Evolutionary conservation across 1,140 invertebrate genomes (phyloP), one percentile per base, ranked within the genome.

Genomic region (Phenacoccus solenopsis): DNA sequence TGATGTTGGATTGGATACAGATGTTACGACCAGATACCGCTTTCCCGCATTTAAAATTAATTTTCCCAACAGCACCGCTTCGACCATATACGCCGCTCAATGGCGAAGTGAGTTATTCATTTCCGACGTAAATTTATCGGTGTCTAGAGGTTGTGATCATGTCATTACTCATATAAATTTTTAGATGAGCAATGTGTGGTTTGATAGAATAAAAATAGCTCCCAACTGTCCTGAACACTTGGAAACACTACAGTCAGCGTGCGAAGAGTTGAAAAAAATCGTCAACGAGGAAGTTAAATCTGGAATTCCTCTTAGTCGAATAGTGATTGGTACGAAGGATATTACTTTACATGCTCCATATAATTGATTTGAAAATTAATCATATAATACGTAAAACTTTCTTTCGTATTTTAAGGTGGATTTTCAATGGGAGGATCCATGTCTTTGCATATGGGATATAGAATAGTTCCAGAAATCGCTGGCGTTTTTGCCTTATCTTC

Each of bases 401-500:
- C 68, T 35, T 28, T 27, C 67, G 4, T 71, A 68, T 68, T 78
- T 80, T 68, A 71, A 84, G 85, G 86, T 77, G 88, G 88, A 7
- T 89, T 90, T 76, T 90, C 88, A 32, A 90, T 90, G 87, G 88
- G 88, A 28, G 88, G 88, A 16, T 83, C 85, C 0, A 75, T 90
- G 71, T 82, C 88, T 0, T 74, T 89, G 10, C 86, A 91, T 73
- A 77, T 85, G 22, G 86, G 81, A 1, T 90, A 85, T 71, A 81
- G 84, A 75, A 83, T 83, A 72, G 79, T 82, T 30, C 80, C 80
- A 20, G 79, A 83, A 32, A 30, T 90, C 30, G 88, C 84, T 49
- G 89, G 87, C 35, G 83, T 84, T 28, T 88, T 89, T 78, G 82
- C 82, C 0, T 82, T 88, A 70, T 90, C 88, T 22, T 86, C 87